Evolutionary conservation across 2,113 vertebrate species (phyloP), one percentile per base, ranked within the genome.

Genomic region (Crypturellus undulatus): DNA sequence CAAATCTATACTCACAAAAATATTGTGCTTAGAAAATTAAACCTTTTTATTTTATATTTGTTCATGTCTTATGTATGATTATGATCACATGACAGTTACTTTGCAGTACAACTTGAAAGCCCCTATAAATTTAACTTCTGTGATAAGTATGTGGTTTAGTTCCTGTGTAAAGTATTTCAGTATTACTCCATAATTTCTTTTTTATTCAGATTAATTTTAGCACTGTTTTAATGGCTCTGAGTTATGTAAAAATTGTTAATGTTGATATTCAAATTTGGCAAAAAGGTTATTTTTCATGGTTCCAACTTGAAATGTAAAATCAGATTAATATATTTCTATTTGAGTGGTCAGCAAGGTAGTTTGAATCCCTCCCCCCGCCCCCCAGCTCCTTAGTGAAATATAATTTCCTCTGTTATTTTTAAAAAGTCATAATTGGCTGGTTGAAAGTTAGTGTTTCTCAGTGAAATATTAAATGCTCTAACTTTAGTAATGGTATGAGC

Each of bases 231-330:
- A 34, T 77, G 84, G 9, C 38, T 89, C 2, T 42, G 26, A 78
- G 28, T 67, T 79, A 68, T 28, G 5, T 81, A 17, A 6, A 78
- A 56, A 32, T 75, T 25, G 16, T 38, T 92, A 89, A 67, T 60
- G 34, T 56, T 42, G 36, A 21, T 56, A 60, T 25, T 63, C n/a
- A 56, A 69, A 60, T 12, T 14, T 43, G 5, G 30, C 2, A 73
- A 51, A 93, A 84, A 68, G 45, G 9, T 25, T 89, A 21, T 84
- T 89, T 94, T 92, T 68, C 47, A 34, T 38, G 63, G 14, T 68
- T 58, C 26, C 70, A 82, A 7, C 19, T 52, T 76, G 47, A 94
- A 87, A 92, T 59, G 32, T 72, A 87, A 94, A 68, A 88, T 84
- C 32, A 12, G 49, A 54, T 78, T 84, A 80, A 59, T 67, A 2